Percentiles rank a stretch among this genome's conserved stretches.
phyloP scores from a whole-genome alignment of 2,888 invertebrate species.

The Melipona bicolor region DNA sequence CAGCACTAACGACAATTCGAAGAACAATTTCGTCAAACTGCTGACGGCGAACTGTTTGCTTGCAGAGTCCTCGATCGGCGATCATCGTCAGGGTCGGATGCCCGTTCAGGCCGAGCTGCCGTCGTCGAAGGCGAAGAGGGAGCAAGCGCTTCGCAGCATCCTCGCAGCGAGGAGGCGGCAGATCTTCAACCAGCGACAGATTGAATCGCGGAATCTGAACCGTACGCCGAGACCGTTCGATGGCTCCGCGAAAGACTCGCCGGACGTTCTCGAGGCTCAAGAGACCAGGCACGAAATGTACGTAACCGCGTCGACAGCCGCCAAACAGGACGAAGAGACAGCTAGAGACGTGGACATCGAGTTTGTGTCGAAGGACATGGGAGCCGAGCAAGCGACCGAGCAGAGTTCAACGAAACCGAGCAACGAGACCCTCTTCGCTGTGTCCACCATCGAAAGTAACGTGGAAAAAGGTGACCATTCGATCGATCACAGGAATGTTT shows the following conservation, averaged over 20 bases:
- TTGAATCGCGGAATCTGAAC: constrained; percentile 61
- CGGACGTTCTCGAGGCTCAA: constrained; percentile 76
- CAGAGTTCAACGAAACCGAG: constrained; percentile 13
- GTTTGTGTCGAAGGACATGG: constrained; percentile 21
- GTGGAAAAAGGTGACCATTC: constrained; percentile 37
- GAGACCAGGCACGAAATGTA: constrained; percentile 77
- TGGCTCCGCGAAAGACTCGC: constrained; percentile 45
- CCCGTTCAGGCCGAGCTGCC: constrained; percentile 75
- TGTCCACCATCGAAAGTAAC: constrained; percentile 36
- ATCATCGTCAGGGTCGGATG: constrained; percentile 75
- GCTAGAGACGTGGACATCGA: constrained; percentile 14
- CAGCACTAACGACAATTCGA: not conserved
- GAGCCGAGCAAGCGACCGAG: constrained; percentile 26
- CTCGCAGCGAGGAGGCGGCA: constrained; percentile 88
- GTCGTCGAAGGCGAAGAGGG: constrained; percentile 78
- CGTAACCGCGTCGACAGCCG: constrained; percentile 61
- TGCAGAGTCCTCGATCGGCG: constrained; percentile 71
- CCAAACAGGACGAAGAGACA: constrained; percentile 44
- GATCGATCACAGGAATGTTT: constrained; percentile 23
- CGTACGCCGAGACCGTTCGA: constrained; percentile 54
- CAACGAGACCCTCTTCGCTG: constrained; percentile 29
- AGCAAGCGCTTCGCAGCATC: constrained; percentile 81
- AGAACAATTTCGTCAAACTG: not conserved
- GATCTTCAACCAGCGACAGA: constrained; percentile 85
- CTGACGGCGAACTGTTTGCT: constrained; percentile 47